Conservation (phyloP, 2,888 invertebrate species). For the Rhaphigaster nebulosa region DNA sequence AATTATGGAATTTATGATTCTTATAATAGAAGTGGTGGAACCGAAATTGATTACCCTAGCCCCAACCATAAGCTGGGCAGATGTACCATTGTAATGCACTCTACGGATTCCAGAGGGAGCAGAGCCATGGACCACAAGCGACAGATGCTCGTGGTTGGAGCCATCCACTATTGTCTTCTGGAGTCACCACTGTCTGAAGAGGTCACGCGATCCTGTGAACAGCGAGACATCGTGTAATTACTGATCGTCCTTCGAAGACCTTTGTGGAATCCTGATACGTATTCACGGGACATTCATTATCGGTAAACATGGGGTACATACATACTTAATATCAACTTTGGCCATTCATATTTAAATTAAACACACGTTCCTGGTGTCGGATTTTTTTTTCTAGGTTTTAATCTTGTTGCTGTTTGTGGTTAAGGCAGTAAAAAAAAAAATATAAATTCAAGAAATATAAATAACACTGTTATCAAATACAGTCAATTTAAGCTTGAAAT, state of each 20-base stretch:
- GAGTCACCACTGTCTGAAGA: neutral
- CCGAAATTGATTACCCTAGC: neutral
- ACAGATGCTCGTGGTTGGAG: neutral
- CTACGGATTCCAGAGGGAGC: neutral
- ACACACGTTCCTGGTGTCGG: neutral
- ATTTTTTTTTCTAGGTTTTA: neutral
- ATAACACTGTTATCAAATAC: no score
- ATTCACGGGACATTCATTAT: neutral
- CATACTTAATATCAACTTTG: neutral
- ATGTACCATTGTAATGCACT: neutral
- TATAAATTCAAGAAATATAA: no score
- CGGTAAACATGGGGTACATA: neutral
- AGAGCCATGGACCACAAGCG: neutral
- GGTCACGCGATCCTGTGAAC: neutral
- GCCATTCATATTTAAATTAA: slow-evolving; percentile 13
- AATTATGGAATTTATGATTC: neutral
- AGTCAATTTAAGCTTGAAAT: no score
- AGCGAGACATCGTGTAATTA: neutral
- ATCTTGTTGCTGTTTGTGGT: neutral
- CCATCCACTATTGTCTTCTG: neutral
- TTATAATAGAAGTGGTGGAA: neutral
- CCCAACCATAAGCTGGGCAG: neutral
- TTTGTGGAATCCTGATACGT: neutral
- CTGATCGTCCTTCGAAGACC: neutral
- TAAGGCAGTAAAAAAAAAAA: neutral